These are phyloP conservation scores for Morelia viridis DNA, from an alignment of 2,797 vertebrate species.

Conservation along the genomic window DNA sequence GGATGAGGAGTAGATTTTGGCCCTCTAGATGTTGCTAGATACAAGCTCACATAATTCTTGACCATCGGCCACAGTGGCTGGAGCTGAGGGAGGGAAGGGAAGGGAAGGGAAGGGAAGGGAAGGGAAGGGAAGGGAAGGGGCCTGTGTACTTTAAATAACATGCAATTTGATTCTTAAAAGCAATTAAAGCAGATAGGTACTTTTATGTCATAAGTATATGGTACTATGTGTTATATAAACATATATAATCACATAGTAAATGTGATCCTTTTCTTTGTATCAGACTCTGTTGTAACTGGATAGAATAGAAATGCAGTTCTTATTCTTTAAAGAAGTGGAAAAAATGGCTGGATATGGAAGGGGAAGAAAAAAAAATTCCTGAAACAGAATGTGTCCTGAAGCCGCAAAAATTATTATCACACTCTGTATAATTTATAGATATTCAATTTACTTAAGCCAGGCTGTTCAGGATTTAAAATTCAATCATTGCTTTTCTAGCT, in stretches of 20 bases:
- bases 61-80: background rate
- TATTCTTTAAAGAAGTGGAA: background rate
- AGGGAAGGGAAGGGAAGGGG: background rate
- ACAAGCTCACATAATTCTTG: background rate
- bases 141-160: background rate
- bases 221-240: background rate
- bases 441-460: slow-evolving; percentile 2
- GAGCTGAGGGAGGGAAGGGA: no score
- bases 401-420: background rate
- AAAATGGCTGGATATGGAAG: background rate
- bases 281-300: background rate
- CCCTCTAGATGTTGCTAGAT: background rate
- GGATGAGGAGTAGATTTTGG: background rate
- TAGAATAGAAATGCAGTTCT: background rate
- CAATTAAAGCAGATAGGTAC: background rate
- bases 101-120: background rate
- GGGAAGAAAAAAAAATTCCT: background rate
- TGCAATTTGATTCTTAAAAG: background rate
- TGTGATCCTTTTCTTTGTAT: background rate
- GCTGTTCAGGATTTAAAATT: background rate
- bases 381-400: background rate
- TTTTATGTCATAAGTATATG: background rate
- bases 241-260: background rate
- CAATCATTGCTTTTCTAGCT: background rate
- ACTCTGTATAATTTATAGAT: background rate